Percentiles rank a stretch among this genome's conserved stretches.
Evolutionary conservation across 2,797 vertebrate genomes (phyloP).

Genomic region (Paedocypris micromegethes): DNA sequence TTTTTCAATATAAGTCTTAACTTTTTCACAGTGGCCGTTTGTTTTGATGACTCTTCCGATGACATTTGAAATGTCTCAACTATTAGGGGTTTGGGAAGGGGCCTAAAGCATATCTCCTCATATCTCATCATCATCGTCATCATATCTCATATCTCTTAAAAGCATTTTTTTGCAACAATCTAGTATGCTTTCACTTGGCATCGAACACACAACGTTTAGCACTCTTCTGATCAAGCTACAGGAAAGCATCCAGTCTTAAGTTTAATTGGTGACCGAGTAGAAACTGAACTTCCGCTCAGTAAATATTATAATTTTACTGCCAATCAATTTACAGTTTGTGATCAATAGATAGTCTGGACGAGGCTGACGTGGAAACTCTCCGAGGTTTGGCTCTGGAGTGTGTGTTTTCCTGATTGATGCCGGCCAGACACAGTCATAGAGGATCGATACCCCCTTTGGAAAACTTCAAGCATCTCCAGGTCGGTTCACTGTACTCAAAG

Average conservation of each 20-base stretch:
- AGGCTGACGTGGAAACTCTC: constrained; percentile 19
- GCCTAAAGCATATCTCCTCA: too few relatives aligned
- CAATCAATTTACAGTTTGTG: constrained; percentile 31
- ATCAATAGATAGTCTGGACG: constrained; percentile 28
- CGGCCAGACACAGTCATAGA: constrained; percentile 18
- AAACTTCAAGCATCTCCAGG: constrained; percentile 32
- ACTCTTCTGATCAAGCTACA: background rate
- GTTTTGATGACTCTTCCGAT: too few relatives aligned
- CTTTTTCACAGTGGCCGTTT: too few relatives aligned
- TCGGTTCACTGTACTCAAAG: constrained; percentile 34
- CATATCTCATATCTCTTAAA: too few relatives aligned
- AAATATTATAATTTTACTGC: constrained; percentile 38
- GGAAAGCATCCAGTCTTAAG: constrained; percentile 2
- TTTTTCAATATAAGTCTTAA: too few relatives aligned
- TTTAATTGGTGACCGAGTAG: constrained; percentile 30
- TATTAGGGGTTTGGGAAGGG: too few relatives aligned
- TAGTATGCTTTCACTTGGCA: background rate
- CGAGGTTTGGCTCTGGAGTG: constrained; percentile 4
- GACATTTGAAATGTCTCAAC: too few relatives aligned
- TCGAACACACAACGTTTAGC: background rate
- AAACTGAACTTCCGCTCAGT: constrained; percentile 15
- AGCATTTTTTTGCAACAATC: too few relatives aligned
- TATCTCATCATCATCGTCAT: too few relatives aligned
- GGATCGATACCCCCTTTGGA: constrained; percentile 41
- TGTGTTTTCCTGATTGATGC: constrained; percentile 27